Evolutionary conservation across 2,888 invertebrate genomes (phyloP), one percentile per base, ranked within the genome.

Genomic region (Brachyopa scutellaris): DNA sequence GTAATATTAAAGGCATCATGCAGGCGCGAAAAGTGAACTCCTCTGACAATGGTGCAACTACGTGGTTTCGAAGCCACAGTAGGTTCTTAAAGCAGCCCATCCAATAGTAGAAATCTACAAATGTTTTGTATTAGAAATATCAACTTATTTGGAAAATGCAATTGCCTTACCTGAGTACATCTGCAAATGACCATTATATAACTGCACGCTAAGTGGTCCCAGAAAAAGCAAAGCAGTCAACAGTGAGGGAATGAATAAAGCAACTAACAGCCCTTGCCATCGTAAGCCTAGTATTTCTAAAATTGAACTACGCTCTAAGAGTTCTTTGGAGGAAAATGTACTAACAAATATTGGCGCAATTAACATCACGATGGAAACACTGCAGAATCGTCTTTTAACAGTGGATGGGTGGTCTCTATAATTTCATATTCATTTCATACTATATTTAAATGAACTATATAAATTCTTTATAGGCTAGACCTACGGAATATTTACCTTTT

Each of bases 11-110:
- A 2, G 98, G 97, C 91, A 98, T 92, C 97, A 99, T 98, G 88
- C 98, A 98, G 0, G 97, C 97, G 85, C 99, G 92, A 91, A 97
- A 99, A 5, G 97, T 97, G 92, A 98, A 97, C 90, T 99, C 99
- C 90, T 99, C 99, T 70, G 97, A 96, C 57, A 98, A 89, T 0
- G 98, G 99, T 0, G 98, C 98, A 86, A 98, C 95, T 23, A 98
- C 90, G 88, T 96, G 95, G 89, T 97, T 97, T 78, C 98, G 92
- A 86, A 97, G 92, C 97, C 97, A 97, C 26, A 95, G 93, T 62
- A 96, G 91, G 86, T 96, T 95, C 85, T 92, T 93, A 78, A 94
- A 91, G 85, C 93, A 94, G 66, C 93, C 93, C 66, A 93, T 89
- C 96, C 97, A 95, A 85, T 94, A 95, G 77, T 93, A 91, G 0